Conservation (phyloP, 1,140 invertebrate genomes). For the Brachionus plicatilis region DNA sequence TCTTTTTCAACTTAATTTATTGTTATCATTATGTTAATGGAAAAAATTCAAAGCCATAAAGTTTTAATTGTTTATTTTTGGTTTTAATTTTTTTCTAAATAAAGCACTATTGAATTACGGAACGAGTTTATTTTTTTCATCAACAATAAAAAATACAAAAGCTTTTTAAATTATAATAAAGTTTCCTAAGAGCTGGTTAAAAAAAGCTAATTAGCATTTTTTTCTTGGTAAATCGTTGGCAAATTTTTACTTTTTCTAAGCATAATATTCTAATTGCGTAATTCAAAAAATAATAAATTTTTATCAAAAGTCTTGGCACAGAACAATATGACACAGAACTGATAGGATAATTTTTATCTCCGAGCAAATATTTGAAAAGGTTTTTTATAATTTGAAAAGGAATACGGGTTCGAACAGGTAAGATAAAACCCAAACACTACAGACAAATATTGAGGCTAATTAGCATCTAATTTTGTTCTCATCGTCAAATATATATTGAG, state of each 20-base stretch:
- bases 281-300: not conserved
- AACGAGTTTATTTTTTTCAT: constrained; percentile 11
- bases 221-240: not conserved
- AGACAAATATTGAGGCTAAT: not conserved
- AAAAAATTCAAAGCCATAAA: constrained; percentile 7
- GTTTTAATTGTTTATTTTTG: constrained; percentile 31
- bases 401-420: not conserved
- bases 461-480: not conserved
- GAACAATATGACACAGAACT: not conserved
- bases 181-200: not conserved
- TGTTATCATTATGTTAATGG: not conserved
- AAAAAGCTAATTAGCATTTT: not conserved
- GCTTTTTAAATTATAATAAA: not conserved
- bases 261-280: not conserved
- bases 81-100: constrained; percentile 14
- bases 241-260: not conserved
- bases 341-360: not conserved
- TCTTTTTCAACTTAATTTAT: constrained; percentile 28
- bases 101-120: constrained; percentile 9
- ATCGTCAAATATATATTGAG: not conserved
- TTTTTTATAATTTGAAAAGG: not conserved
- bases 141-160: not conserved
- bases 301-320: not conserved
- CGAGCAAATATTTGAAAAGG: not conserved
- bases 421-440: not conserved